These are phyloP conservation scores for Henricia sp. DNA, from an alignment of 53 echinoderm and acorn worm species.

Conservation along the genomic window DNA sequence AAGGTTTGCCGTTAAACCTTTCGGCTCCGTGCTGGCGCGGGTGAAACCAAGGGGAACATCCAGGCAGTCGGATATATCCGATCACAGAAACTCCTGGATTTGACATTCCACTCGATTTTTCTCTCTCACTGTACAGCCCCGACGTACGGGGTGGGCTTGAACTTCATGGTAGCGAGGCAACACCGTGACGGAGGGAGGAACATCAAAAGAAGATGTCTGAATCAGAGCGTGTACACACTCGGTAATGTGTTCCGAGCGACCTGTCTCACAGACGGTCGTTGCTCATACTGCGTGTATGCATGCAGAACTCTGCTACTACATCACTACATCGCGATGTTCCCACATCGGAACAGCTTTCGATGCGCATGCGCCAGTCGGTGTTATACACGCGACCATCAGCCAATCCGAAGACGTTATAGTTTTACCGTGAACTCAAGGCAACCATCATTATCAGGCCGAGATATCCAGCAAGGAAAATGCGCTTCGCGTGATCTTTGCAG, in stretches of 20 bases:
- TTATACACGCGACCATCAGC: conserved; percentile 4
- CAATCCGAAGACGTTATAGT: not conserved
- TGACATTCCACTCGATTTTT: conserved; percentile 11
- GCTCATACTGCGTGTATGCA: conserved; percentile 1
- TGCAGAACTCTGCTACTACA: not conserved
- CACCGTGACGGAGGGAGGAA: conserved; percentile 13
- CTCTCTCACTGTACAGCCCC: not conserved
- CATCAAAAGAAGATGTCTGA: conserved; percentile 19
- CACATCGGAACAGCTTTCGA: not conserved
- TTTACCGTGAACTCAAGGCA: not conserved
- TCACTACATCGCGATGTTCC: not conserved
- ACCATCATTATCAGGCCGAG: not conserved
- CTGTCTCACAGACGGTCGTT: not conserved
- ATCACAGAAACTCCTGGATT: not conserved
- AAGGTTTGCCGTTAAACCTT: conserved; percentile 39
- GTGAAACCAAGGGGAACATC: conserved; percentile 40
- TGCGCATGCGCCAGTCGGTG: not conserved
- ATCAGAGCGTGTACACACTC: conserved; percentile 19
- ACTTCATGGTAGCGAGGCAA: not conserved
- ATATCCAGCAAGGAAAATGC: too few relatives aligned
- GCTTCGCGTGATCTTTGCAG: too few relatives aligned
- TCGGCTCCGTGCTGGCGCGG: not conserved
- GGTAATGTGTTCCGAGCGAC: not conserved
- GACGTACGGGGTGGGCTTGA: not conserved
- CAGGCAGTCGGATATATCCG: conserved; percentile 47